Conservation (phyloP, 2,113 vertebrate species). For the Balaenoptera acutorostrata region DNA sequence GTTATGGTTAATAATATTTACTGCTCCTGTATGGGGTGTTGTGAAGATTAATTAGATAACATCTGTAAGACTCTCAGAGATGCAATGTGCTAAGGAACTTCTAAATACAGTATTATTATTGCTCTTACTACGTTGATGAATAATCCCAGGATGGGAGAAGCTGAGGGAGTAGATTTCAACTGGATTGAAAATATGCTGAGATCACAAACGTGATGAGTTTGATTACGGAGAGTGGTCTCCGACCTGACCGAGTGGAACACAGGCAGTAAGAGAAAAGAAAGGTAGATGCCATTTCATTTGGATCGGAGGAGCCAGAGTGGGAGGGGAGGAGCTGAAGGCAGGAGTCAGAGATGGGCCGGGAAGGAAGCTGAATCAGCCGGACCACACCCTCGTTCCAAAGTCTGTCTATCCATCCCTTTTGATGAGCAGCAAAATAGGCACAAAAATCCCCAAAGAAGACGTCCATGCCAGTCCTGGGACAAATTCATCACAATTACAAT, state of each 20-base stretch:
- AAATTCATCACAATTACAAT: not conserved
- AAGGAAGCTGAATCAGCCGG: not conserved
- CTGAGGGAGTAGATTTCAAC: not conserved
- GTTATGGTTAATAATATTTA: constrained; percentile 60
- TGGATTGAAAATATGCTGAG: not conserved
- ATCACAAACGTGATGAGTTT: not conserved
- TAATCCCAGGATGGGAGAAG: constrained; percentile 11
- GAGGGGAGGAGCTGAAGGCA: not conserved
- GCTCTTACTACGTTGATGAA: not conserved
- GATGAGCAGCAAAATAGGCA: not conserved
- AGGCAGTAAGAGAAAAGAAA: not conserved
- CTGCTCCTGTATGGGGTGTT: not conserved
- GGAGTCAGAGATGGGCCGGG: not conserved
- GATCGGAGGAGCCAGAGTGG: not conserved
- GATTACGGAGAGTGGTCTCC: not conserved
- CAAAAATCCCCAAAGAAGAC: not conserved
- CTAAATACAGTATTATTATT: constrained; percentile 30
- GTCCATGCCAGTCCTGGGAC: not conserved
- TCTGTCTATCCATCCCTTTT: not conserved
- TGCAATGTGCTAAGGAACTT: not conserved
- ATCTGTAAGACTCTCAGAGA: constrained; percentile 42
- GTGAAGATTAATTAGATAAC: constrained; percentile 55
- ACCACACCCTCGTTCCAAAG: constrained; percentile 53
- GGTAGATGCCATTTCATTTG: not conserved
- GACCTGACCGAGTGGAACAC: not conserved